Percentiles rank a stretch among this genome's conserved stretches.
Evolutionary conservation across 2,888 invertebrate species (phyloP).

Genomic region (Chouioia cunea): DNA sequence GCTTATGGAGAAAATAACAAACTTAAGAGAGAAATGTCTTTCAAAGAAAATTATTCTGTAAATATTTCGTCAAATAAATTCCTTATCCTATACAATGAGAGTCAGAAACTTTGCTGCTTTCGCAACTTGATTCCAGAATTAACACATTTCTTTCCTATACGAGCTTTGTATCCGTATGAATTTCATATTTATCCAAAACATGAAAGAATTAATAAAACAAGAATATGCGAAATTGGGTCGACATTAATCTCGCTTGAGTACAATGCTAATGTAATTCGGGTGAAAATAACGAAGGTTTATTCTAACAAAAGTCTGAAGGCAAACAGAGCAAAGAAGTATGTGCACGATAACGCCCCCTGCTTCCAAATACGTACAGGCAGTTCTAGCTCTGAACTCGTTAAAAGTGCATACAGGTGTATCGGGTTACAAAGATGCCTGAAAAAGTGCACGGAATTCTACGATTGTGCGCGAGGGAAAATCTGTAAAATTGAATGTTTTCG

Average conservation of each 20-base stretch:
- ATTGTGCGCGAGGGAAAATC: not conserved
- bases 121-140: too few species aligned
- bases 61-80: too few species aligned
- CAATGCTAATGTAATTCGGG: constrained; percentile 4
- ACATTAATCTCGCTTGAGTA: constrained; percentile 21
- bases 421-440: not conserved
- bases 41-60: too few species aligned
- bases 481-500: constrained; percentile 17
- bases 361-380: not conserved
- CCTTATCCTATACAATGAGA: too few species aligned
- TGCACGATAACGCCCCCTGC: constrained; percentile 2
- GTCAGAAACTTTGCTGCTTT: too few species aligned
- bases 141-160: too few species aligned
- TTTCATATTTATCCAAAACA: too few species aligned
- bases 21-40: too few species aligned
- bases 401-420: not conserved
- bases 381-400: not conserved
- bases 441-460: not conserved
- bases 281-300: constrained; percentile 22
- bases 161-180: too few species aligned
- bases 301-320: constrained; percentile 22
- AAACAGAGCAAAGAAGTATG: constrained; percentile 14
- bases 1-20: too few species aligned
- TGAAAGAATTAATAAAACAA: too few species aligned
- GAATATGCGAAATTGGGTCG: not conserved